Base-by-base conservation (phyloP, 2,113 vertebrate species). In the Phalacrocorax carbo region DNA sequence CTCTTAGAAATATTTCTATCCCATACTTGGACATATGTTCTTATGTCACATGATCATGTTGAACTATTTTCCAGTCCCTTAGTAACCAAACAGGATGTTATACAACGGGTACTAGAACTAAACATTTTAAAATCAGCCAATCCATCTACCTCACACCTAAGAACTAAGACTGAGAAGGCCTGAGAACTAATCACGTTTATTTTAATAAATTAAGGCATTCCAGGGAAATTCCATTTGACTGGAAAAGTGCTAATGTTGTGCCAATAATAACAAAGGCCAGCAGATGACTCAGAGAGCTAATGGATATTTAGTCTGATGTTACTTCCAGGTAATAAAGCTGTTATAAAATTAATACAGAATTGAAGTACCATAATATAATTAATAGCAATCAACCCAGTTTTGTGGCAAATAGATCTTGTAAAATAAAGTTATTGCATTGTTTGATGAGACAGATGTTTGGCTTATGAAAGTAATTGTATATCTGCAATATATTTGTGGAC, bases 141-240 rank as follows among this genome's bases (percentile, higher is more conserved):
- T 91, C 65, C 42, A 95, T 93, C 78, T 25, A 42, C 57, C 48
- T 79, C 85, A 93, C 77, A 89, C 62, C 61, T 93, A 86, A 75
- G 44, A 88, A n/a, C 16, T 55, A 79, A 55, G 15, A 64, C 57
- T 61, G 30, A 79, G 51, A 81, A 87, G 57, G 69, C 21, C 61
- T 57, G 34, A 86, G 77, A 95, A 79, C 20, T 52, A 76, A 89
- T 64, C 38, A 40, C 76, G 61, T 90, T 93, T 96, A 70, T 86
- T 94, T 96, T 94, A 91, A 57, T 84, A 82, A 93, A 94, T 91
- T 68, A 85, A 82, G 65, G 61, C 52, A 93, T 95, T 96, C 93
- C 44, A 68, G 66, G 84, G 89, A 93, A 96, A 95, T 94, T 87
- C 84, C 66, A 72, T 36, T 52, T 69, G 69, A 84, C 81, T 84